A percentile compares a stretch with the other conserved stretches of the same genome.
phyloP scores from a whole-genome alignment of 2,888 invertebrate species.

The Didymodactylos carnosus region DNA sequence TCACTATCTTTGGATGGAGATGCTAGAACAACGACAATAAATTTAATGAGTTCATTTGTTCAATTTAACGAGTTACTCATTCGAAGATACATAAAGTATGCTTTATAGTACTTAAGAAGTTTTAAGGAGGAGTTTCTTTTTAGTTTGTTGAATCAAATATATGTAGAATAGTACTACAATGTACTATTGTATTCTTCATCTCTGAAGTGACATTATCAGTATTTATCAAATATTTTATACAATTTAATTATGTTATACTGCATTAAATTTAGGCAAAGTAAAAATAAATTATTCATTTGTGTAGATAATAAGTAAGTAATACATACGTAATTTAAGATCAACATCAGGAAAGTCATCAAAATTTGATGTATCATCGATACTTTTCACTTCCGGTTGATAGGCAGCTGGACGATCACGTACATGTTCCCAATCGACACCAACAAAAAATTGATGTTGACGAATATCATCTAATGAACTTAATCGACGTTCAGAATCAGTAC shows the following conservation, averaged over 20 bases:
- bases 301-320: constrained; percentile 5
- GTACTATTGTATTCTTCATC: no score
- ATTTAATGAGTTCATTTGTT: background rate
- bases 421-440: constrained; percentile 89
- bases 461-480: constrained; percentile 82
- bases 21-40: background rate
- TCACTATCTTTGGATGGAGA: constrained; percentile 6
- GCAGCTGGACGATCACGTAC: constrained; percentile 85
- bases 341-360: constrained; percentile 99
- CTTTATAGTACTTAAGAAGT: no score
- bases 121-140: no score
- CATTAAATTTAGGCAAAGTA: background rate
- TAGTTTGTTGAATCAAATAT: no score
- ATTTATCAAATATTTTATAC: background rate
- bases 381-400: constrained; percentile 85
- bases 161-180: no score
- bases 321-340: constrained; percentile 89
- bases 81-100: no score
- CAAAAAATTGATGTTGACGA: constrained; percentile 69
- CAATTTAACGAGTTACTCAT: no score
- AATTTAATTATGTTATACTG: background rate
- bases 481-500: constrained; percentile 82
- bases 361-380: constrained; percentile 97
- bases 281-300: background rate
- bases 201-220: no score